Conservation (phyloP, 2,888 invertebrate genomes). For the Rhagophthalmus giganteus region DNA sequence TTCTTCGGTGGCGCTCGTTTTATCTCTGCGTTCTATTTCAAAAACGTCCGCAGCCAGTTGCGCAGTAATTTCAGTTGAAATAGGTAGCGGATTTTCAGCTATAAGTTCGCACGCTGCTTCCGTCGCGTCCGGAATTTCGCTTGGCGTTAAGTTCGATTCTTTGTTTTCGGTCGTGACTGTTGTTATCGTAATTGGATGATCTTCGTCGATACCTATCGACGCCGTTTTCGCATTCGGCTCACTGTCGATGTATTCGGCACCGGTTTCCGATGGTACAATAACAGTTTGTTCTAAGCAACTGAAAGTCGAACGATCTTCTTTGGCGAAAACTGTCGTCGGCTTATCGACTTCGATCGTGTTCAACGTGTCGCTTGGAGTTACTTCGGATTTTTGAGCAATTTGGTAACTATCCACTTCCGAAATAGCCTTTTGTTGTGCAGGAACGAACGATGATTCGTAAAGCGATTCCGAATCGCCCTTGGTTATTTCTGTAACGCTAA, state of each 20-base stretch:
- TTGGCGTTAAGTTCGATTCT: slow-evolving; percentile 51
- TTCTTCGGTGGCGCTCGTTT: slow-evolving; percentile 40
- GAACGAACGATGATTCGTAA: slow-evolving; percentile 45
- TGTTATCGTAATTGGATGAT: slow-evolving; percentile 54
- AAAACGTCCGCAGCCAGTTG: slow-evolving; percentile 44
- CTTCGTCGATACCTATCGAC: slow-evolving; percentile 53
- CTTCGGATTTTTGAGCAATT: slow-evolving; percentile 58
- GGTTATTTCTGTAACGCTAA: slow-evolving; percentile 58
- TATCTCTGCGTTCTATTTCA: slow-evolving; percentile 28
- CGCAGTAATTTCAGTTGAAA: slow-evolving; percentile 52
- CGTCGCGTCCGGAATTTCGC: slow-evolving; percentile 47
- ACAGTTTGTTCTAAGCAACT: slow-evolving; percentile 47
- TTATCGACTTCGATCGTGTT: slow-evolving; percentile 48
- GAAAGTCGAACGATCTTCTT: slow-evolving; percentile 48
- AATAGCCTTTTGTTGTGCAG: slow-evolving; percentile 48
- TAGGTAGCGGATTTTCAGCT: slow-evolving; percentile 55
- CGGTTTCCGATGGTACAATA: slow-evolving; percentile 55
- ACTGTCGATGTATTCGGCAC: slow-evolving; percentile 36
- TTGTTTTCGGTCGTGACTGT: slow-evolving; percentile 58
- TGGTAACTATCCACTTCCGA: slow-evolving; percentile 52
- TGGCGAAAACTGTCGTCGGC: slow-evolving; percentile 48
- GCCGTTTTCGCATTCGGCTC: slow-evolving; percentile 53
- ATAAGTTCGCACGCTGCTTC: slow-evolving; percentile 45
- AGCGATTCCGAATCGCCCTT: slow-evolving; percentile 56
- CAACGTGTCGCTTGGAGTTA: slow-evolving; percentile 52